These are phyloP conservation scores for Loris lydekkerianus DNA, from an alignment of 2,797 vertebrate genomes.

Conservation along the genomic window DNA sequence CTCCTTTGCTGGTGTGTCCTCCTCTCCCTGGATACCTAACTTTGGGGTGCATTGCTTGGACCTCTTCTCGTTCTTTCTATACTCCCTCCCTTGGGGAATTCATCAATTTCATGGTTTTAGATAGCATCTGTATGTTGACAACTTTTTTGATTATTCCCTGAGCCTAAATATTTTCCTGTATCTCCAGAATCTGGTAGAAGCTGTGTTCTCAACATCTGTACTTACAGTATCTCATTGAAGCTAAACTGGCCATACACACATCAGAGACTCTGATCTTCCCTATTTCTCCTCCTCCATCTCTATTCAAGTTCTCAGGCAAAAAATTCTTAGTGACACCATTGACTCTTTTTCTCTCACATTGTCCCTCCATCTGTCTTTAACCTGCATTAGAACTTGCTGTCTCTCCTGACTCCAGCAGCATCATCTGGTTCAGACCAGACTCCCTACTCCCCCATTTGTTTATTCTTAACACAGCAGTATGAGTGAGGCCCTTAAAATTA, in stretches of 20 bases:
- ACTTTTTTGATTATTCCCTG: neutral
- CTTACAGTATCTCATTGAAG: neutral
- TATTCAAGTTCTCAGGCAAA: neutral
- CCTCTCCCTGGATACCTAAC: neutral
- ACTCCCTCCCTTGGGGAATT: neutral
- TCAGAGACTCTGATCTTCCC: neutral
- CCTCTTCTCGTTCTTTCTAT: neutral
- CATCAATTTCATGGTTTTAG: conserved; percentile 19
- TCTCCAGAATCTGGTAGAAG: neutral
- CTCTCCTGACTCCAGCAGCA: neutral
- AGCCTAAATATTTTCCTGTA: neutral
- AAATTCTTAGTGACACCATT: neutral
- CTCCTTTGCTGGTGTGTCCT: neutral
- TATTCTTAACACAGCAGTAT: neutral
- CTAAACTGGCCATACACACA: neutral
- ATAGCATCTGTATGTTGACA: neutral
- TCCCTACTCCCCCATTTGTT: neutral
- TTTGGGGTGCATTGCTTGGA: neutral
- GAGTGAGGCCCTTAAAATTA: neutral
- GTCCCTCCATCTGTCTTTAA: neutral
- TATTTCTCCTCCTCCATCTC: neutral
- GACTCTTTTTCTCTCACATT: neutral
- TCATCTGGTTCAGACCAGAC: neutral
- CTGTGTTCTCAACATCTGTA: neutral
- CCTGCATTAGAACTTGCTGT: neutral